A percentile compares a stretch with the other conserved stretches of the same genome.
These are phyloP conservation scores for Chloropsis cyanopogon DNA, from an alignment of 2,113 vertebrate species.

Conservation along the genomic window DNA sequence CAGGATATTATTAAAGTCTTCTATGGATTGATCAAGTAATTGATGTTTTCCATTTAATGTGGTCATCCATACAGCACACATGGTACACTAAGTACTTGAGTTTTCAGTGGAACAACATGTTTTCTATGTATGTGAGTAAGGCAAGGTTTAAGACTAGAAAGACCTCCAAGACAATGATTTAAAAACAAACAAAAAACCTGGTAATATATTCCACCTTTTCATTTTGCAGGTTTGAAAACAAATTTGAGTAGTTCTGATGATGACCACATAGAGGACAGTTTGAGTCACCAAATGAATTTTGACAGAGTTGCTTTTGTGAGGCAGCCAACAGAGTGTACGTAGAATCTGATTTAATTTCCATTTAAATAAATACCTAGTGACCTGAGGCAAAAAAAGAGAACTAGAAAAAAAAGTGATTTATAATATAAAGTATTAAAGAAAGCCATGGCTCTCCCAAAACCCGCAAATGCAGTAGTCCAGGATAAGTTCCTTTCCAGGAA, in stretches of 20 bases:
- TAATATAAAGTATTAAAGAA: neutral
- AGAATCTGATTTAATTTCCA: neutral
- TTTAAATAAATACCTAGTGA: neutral
- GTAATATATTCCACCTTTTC: neutral
- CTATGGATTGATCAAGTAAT: neutral
- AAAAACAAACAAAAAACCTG: neutral
- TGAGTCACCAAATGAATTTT: neutral
- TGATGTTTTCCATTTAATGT: neutral
- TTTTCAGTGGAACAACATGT: neutral
- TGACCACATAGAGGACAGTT: neutral
- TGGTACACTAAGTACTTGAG: fast-evolving
- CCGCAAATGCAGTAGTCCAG: neutral
- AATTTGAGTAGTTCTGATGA: neutral
- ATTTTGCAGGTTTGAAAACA: neutral
- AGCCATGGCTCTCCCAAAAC: neutral
- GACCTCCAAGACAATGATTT: neutral
- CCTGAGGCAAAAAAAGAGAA: neutral
- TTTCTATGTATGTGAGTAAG: neutral
- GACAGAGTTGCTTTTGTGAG: neutral
- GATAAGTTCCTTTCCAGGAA: neutral
- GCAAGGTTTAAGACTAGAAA: neutral
- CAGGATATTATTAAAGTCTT: neutral
- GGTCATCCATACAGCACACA: neutral
- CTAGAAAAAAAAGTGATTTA: neutral
- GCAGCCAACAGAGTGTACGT: neutral